Conservation (phyloP, 2,113 vertebrate genomes). For the Chionomys nivalis region DNA sequence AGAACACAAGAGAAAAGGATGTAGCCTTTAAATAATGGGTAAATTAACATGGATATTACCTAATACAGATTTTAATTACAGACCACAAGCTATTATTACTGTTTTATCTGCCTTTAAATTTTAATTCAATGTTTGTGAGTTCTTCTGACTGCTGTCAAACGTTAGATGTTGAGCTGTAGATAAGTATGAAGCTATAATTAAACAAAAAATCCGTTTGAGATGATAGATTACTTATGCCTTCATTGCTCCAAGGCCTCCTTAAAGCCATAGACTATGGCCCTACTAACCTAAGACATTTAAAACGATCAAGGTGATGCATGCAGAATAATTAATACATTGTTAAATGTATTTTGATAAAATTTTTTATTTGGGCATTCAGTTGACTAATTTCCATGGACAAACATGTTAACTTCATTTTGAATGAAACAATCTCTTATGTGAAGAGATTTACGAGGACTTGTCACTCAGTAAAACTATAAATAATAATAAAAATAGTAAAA, state of each 20-base stretch:
- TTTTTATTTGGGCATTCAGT: slow-evolving; percentile 32
- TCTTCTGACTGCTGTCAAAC: slow-evolving; percentile 34
- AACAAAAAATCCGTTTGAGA: slow-evolving; percentile 34
- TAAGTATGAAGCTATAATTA: slow-evolving; percentile 54
- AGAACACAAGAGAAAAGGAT: slow-evolving; percentile 12
- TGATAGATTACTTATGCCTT: slow-evolving; percentile 38
- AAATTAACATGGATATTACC: slow-evolving; percentile 27
- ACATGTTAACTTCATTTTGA: slow-evolving; percentile 48
- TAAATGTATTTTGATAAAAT: slow-evolving; percentile 32
- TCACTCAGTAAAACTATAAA: background rate
- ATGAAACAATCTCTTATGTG: background rate
- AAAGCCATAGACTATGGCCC: slow-evolving; percentile 31
- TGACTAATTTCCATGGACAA: slow-evolving; percentile 34
- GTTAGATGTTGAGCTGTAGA: background rate
- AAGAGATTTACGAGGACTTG: slow-evolving; percentile 29
- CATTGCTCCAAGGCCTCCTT: background rate
- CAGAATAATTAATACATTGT: slow-evolving; percentile 33
- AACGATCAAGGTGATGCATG: background rate
- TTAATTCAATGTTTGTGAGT: slow-evolving; percentile 58
- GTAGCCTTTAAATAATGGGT: slow-evolving; percentile 47
- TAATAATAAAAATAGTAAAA: background rate
- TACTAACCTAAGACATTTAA: slow-evolving; percentile 50
- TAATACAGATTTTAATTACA: slow-evolving; percentile 41
- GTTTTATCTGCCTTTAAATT: slow-evolving; percentile 51
- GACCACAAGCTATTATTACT: slow-evolving; percentile 13